Conservation (phyloP, 1,140 invertebrate genomes). For the Tetramorium simillimum region DNA sequence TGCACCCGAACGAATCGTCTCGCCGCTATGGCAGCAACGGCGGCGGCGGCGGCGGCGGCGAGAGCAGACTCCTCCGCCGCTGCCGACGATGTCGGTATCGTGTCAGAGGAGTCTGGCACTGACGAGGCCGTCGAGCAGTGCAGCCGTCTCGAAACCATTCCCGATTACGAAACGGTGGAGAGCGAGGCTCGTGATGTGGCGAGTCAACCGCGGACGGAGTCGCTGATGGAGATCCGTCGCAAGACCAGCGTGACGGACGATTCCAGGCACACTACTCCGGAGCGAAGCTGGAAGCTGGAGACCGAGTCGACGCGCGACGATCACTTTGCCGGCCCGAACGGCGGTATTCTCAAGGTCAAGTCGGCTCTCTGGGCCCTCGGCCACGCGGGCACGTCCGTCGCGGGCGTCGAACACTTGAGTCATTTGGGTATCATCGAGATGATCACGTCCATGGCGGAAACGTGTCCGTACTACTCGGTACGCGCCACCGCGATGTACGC, state of each 20-base stretch:
- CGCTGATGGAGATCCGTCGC: conserved; percentile 74
- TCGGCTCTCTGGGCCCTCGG: conserved; percentile 96
- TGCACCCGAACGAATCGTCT: conserved; percentile 69
- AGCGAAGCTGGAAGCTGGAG: conserved; percentile 79
- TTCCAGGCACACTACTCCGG: conserved; percentile 81
- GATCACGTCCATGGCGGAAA: conserved; percentile 90
- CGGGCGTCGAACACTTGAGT: conserved; percentile 90
- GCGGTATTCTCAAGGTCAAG: conserved; percentile 92
- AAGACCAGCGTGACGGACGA: conserved; percentile 83
- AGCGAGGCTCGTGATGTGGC: conserved; percentile 69
- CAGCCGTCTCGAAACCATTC: conserved; percentile 81
- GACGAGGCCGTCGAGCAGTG: conserved; percentile 74
- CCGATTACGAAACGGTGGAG: conserved; percentile 81
- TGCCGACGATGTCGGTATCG: conserved; percentile 74
- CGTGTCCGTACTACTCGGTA: conserved; percentile 93
- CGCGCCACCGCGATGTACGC: conserved; percentile 95
- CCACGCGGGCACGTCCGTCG: conserved; percentile 91
- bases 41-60: conserved; percentile 27
- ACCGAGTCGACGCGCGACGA: conserved; percentile 69
- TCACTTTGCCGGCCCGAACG: conserved; percentile 61
- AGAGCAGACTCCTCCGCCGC: too few species aligned
- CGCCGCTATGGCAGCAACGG: neutral
- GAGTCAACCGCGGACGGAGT: conserved; percentile 73
- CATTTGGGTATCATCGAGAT: conserved; percentile 87
- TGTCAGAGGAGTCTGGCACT: conserved; percentile 72